These are phyloP conservation scores for Cepphus grylle DNA, from an alignment of 2,113 vertebrate species.

Conservation along the genomic window DNA sequence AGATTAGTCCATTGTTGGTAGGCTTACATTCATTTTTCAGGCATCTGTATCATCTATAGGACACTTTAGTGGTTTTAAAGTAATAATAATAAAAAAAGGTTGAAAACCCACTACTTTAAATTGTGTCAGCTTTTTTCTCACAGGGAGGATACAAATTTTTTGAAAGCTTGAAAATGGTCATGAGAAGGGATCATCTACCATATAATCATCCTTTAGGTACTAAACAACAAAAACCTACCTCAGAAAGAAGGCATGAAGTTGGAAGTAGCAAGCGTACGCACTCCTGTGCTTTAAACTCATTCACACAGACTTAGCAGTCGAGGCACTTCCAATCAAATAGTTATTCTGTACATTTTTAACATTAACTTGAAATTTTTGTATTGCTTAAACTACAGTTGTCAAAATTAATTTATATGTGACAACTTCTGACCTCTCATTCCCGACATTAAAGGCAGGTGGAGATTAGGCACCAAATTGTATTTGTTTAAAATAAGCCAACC, in stretches of 20 bases:
- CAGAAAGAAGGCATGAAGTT: not conserved
- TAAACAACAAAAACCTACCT: not conserved
- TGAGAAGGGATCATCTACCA: not conserved
- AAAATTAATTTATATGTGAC: not conserved
- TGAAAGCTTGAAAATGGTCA: not conserved
- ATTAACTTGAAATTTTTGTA: not conserved
- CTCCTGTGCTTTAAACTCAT: not conserved
- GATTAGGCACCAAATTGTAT: not conserved
- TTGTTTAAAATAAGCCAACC: not conserved
- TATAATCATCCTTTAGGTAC: not conserved
- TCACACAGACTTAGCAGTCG: not conserved
- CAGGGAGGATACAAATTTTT: not conserved
- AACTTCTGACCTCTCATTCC: not conserved
- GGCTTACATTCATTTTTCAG: not conserved
- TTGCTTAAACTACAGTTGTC: not conserved
- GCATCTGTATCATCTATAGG: not conserved
- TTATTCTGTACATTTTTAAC: not conserved
- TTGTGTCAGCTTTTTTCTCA: not conserved
- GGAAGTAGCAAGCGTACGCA: fast-evolving
- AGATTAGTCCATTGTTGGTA: not conserved
- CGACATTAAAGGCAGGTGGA: not conserved
- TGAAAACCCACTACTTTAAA: not conserved
- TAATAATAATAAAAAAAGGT: not conserved
- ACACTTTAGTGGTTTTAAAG: not conserved
- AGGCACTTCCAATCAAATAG: not conserved